These are phyloP conservation scores for Mamestra brassicae DNA, from an alignment of 2,888 invertebrate genomes.

Conservation along the genomic window DNA sequence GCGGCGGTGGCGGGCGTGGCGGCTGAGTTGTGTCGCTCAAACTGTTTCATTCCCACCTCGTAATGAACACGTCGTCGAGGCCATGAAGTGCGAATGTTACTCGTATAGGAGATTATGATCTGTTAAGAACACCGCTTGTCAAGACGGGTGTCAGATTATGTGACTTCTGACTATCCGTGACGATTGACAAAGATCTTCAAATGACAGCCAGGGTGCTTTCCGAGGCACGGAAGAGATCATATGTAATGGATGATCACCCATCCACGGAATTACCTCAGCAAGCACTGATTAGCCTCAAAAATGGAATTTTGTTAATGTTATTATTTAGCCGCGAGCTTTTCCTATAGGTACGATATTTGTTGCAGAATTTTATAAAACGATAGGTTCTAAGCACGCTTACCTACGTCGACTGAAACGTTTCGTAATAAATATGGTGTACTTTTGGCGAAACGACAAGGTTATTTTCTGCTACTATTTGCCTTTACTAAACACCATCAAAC, in stretches of 20 bases:
- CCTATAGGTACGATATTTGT: background rate
- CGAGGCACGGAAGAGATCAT: no score
- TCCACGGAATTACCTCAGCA: no score
- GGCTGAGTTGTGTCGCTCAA: conserved; percentile 25
- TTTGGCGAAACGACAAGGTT: background rate
- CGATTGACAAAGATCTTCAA: no score
- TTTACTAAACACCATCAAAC: background rate
- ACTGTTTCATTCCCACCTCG: conserved; percentile 37
- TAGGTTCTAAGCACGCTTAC: conserved; percentile 2
- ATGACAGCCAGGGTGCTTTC: no score
- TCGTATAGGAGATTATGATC: no score
- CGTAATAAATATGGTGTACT: background rate
- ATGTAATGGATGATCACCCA: no score
- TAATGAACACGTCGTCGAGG: conserved; percentile 45
- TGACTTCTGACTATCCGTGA: no score
- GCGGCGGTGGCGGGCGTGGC: background rate
- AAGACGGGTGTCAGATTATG: no score
- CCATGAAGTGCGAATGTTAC: conserved; percentile 35
- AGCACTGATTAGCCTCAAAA: no score
- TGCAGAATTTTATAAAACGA: background rate
- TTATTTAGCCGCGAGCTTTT: no score
- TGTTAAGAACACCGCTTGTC: background rate
- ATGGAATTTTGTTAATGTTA: no score
- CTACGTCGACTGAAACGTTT: background rate
- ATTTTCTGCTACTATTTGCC: background rate